Conservation (phyloP, 92 coral and sea anemone species). For the Phenganax subtilis region DNA sequence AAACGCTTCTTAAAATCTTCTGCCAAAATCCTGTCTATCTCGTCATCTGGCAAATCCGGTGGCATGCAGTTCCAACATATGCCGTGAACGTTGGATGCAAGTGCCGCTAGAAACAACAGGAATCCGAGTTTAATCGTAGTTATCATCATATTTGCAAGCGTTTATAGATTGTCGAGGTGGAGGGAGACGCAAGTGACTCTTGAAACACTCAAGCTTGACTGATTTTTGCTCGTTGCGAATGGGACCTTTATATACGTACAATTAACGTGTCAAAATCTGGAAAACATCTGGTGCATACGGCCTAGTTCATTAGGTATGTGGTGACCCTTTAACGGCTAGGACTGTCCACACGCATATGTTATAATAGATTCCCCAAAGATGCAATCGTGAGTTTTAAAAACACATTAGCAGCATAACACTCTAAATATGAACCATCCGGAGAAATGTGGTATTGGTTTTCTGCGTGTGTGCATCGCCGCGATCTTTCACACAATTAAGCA, state of each 20-base stretch:
- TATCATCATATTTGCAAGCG: not conserved
- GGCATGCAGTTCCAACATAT: slow-evolving; percentile 8
- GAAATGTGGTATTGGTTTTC: not conserved
- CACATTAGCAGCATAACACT: not conserved
- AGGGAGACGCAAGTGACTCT: slow-evolving; percentile 1
- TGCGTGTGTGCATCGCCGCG: not conserved
- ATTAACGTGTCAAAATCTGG: not conserved
- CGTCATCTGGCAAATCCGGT: slow-evolving; percentile 1
- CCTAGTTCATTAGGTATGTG: not conserved
- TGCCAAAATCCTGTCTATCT: not conserved
- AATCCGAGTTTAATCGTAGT: not conserved
- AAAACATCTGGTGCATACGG: not conserved
- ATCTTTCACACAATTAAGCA: not conserved
- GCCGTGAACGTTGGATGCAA: not conserved
- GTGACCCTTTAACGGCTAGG: not conserved
- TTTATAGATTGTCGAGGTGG: not conserved
- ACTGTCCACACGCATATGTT: not conserved
- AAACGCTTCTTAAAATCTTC: slow-evolving; percentile 24
- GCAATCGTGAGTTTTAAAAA: not conserved
- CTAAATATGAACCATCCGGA: not conserved
- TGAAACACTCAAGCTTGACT: not conserved
- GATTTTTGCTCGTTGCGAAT: not conserved
- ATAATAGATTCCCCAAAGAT: not conserved
- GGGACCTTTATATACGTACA: not conserved
- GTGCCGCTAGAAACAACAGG: slow-evolving; percentile 6